Base-by-base conservation (phyloP, 2,888 invertebrate genomes). In the Drosophila acutilabella region DNA sequence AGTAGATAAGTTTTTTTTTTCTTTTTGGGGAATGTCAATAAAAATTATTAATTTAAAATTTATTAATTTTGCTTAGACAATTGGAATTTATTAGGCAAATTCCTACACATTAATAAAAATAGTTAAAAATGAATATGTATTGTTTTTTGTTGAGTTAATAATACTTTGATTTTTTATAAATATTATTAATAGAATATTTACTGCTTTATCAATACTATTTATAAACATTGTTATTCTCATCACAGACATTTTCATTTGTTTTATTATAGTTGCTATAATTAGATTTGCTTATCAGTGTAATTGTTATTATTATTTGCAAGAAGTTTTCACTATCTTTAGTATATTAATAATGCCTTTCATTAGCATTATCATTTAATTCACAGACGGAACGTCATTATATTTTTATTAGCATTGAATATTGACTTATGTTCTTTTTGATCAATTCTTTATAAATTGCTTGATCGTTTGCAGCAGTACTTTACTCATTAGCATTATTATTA, bases 1-100 rank as follows among this genome's bases (percentile, higher is more conserved):
- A 62, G 62, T 62, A 38, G 62, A 52, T 41, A 50, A 41, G 47
- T 33, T 60, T 3, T 45, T 56, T n/a, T 26, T 20, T 41, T 18
- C 13, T 14, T 33, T 13, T 58, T 50, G 33, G 10, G 16, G 38
- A 13, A 38, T 57, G 57, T 38, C 23, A n/a, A 38, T 57, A 47
- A 36, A 36, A 4, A 47, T 47, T 57, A 11, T 16, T 23, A 20
- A 42, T 60, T 23, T 52, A 23, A 36, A 20, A 23, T 14, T 26
- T 33, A 20, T 23, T 36, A 14, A 6, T 20, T 38, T 2, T 30
- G 30, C 30, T 2, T 10, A 41, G 18, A 33, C 40, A 41, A 58
- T 20, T 50, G 20, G 13, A 52, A 16, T 59, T 59, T 7, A 6
- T 40, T 30, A 10, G n/a, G n/a, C 30, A 44, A 33, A 26, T 2